phyloP scores from a whole-genome alignment of 2,113 vertebrate species.

The Phocoena phocoena region DNA sequence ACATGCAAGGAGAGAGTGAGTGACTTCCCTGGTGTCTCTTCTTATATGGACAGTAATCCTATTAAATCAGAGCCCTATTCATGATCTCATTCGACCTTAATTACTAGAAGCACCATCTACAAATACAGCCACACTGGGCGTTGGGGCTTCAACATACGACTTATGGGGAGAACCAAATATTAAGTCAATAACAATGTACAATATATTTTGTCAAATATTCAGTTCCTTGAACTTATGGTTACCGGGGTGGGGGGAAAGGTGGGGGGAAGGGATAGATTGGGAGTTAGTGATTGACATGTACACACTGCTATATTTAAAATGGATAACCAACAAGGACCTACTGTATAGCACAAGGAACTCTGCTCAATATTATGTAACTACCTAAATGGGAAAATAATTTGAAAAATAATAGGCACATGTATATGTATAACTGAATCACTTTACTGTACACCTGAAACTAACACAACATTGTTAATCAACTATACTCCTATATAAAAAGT shows the following conservation, averaged over 20 bases:
- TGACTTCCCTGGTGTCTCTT: background rate
- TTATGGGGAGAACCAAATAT: background rate
- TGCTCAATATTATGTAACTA: background rate
- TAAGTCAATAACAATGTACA: background rate
- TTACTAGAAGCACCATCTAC: background rate
- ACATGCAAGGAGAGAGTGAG: background rate
- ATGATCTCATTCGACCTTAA: background rate
- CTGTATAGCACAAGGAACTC: background rate
- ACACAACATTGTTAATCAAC: background rate
- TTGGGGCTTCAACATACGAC: background rate
- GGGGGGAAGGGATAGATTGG: background rate
- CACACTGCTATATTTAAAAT: background rate
- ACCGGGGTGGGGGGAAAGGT: background rate
- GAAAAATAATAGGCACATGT: background rate
- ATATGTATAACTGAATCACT: background rate
- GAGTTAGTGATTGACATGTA: background rate
- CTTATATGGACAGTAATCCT: background rate
- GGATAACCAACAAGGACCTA: background rate
- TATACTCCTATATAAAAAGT: background rate
- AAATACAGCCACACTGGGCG: background rate
- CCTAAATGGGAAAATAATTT: background rate
- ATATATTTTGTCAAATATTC: background rate
- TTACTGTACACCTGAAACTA: background rate
- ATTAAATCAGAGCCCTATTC: background rate
- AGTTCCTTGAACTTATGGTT: background rate